Conservation (phyloP, 2,797 vertebrate species). For the Pangasius mekongensis region DNA sequence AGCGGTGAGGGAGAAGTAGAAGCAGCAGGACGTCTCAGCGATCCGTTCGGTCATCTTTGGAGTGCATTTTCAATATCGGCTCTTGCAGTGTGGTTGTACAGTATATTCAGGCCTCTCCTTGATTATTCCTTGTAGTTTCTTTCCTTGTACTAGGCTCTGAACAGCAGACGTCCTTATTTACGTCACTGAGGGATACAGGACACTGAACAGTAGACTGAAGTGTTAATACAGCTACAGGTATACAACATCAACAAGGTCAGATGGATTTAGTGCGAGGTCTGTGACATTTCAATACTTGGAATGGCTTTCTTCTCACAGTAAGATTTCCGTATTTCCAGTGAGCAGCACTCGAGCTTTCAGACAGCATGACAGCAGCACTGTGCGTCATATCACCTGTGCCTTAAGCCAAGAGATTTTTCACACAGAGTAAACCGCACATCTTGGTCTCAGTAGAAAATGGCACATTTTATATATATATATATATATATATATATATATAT, state of each 20-base stretch:
- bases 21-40: conserved; percentile 52
- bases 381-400: conserved; percentile 45
- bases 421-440: conserved; percentile 45
- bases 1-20: conserved; percentile 60
- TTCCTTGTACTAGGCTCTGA: conserved; percentile 23
- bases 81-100: conserved; percentile 35
- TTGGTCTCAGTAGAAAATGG: conserved; percentile 72
- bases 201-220: conserved; percentile 33
- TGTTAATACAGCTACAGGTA: conserved; percentile 17
- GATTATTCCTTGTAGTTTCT: neutral
- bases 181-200: conserved; percentile 41
- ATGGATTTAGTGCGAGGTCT: conserved; percentile 28
- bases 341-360: conserved; percentile 42
- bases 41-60: conserved; percentile 40
- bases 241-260: conserved; percentile 38
- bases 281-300: conserved; percentile 37
- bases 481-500: conserved; percentile 60
- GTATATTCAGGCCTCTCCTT: conserved; percentile 52
- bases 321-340: conserved; percentile 43
- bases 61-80: conserved; percentile 31
- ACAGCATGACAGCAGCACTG: conserved; percentile 23
- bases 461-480: conserved; percentile 61
- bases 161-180: neutral
- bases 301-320: conserved; percentile 59
- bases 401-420: conserved; percentile 23